A percentile compares a stretch with the other conserved stretches of the same genome.
phyloP scores from a whole-genome alignment of 2,888 invertebrate genomes.

The Folsomia candida region DNA sequence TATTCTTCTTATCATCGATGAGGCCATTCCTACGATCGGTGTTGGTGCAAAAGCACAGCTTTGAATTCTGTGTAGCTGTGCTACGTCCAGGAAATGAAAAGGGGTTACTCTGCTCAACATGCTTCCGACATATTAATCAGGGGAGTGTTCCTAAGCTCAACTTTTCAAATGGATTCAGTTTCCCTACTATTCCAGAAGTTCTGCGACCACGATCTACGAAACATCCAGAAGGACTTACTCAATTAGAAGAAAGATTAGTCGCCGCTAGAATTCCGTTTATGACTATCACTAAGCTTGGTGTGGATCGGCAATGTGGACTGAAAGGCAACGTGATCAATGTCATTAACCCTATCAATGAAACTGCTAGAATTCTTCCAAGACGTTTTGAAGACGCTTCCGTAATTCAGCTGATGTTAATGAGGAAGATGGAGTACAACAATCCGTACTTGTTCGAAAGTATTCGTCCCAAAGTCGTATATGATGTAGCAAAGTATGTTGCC shows the following conservation, averaged over 20 bases:
- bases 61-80: no score
- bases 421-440: slow-evolving; percentile 19
- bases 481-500: slow-evolving; percentile 35
- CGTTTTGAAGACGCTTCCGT: slow-evolving; percentile 12
- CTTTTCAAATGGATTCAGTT: slow-evolving; percentile 26
- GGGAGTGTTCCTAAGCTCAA: slow-evolving; percentile 11
- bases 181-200: slow-evolving; percentile 27
- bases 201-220: slow-evolving; percentile 22
- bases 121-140: not conserved
- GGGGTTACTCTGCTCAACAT: slow-evolving; percentile 4
- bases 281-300: slow-evolving; percentile 17
- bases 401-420: slow-evolving; percentile 24
- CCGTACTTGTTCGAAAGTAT: slow-evolving; percentile 28
- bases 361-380: slow-evolving; percentile 16
- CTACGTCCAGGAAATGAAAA: no score
- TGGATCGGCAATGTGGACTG: slow-evolving; percentile 19
- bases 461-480: slow-evolving; percentile 17
- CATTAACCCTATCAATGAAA: slow-evolving; percentile 11
- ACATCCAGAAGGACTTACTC: not conserved
- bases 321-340: slow-evolving; percentile 29
- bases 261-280: slow-evolving; percentile 25
- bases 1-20: no score
- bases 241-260: slow-evolving; percentile 24
- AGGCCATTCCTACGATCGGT: no score
- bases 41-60: no score